Evolutionary conservation across 37 sponge, comb jelly and placozoan species (phyloP), one percentile per base, ranked within the genome.

Genomic region (Oscarella lobularis): DNA sequence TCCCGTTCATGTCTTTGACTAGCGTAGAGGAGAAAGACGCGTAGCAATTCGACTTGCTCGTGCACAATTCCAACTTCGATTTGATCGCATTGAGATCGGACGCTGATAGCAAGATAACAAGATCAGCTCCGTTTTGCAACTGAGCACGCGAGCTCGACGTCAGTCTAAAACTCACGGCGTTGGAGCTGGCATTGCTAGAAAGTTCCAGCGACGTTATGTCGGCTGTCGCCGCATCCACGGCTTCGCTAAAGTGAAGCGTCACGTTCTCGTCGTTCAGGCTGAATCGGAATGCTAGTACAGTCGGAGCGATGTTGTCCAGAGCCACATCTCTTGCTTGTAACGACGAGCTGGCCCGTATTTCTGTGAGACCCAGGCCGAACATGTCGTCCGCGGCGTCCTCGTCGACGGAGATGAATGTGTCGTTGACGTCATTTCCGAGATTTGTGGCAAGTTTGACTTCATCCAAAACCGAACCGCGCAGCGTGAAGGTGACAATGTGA

Each of bases 161-260:
- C 20, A 48, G 60, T 27, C 14, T 48, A 48, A 27, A 20, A 20
- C 60, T 48, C 20, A 48, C 60, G 9, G 60, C 9, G 20, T 48
- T 20, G 60, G 20, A 20, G 9, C 14, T 27, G 20, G 20, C 9
- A 48, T 48, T 48, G 20, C 60, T 48, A 9, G 9, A 20, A 48
- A 48, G 60, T 48, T 9, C 9, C 60, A 48, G 20, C 60, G 20
- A 9, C n/a, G 66, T 38, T 0, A 73, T 70, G 67, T 80, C 75
- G 36, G 89, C 80, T 36, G 88, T 71, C 32, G 73, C 73, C 3
- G 37, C 74, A 37, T 68, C 79, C 36, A 89, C 86, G 37, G 82
- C 72, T 60, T 75, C 81, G 34, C 68, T 81, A 60, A 94, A 94
- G 9, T 77, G 78, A 36, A 94, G 85, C 30, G 83, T 83, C 0